Base-by-base conservation (phyloP, 2,888 invertebrate species). In the Apomyelois bistriatella region DNA sequence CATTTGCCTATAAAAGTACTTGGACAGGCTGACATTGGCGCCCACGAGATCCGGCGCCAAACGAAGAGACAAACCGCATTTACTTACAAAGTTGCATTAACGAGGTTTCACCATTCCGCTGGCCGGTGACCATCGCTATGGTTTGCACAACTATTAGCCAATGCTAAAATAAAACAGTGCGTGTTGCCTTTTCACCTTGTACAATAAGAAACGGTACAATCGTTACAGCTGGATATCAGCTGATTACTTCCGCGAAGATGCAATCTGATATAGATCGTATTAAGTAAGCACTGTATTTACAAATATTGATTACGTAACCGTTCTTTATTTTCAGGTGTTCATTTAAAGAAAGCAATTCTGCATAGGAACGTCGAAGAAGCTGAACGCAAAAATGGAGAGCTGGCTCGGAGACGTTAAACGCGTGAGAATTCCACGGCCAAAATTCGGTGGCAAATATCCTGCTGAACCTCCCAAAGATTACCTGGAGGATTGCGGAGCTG, bases 331-430 rank as follows among this genome's bases (percentile, higher is more conserved):
- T 35, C 58, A 60, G 60, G 53, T 52, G 3, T 43, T 22, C 35
- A 22, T 22, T 7, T 8, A 1, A 8, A 35, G 36, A 9, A 17
- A 9, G 12, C 2, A 8, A 13, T 37, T 17, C 12, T 2, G 2
- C 2, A 40, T 13, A 40, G 2, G 9, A 17, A 3, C 16, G 17
- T 5, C 16, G 17, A 35, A 2, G 17, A 22, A 12, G 9, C 22
- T 22, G 5, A 48, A 36, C 12, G 37, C 22, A 16, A 76, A 61
- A 65, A 96, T 96, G 96, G 96, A 96, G 76, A 94, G 95, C 65
- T 96, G 96, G 96, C 82, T 96, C 70, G 94, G 93, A 61, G 96
- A 96, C 79, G 95, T 96, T 47, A 96, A 96, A 80, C 93, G 95
- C 64, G 94, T 96, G 58, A 92, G 95, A 66, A 96, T 96, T 68